A percentile compares a stretch with the other conserved stretches of the same genome.
Evolutionary conservation across 2,888 invertebrate genomes (phyloP).

Genomic region (Ennomos quercinarius): DNA sequence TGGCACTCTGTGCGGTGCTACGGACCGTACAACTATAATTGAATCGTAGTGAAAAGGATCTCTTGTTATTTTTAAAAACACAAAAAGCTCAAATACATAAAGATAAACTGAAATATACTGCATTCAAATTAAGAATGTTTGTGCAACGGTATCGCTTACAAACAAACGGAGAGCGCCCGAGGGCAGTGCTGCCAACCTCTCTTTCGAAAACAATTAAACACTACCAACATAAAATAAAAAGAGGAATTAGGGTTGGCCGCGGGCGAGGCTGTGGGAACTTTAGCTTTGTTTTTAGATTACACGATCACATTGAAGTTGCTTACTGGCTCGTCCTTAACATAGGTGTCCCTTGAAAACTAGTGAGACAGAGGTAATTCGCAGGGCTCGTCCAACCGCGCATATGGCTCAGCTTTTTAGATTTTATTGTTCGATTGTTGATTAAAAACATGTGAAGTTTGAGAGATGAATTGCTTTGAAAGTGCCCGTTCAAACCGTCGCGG

Average conservation of each 20-base stretch:
- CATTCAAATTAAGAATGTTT: constrained; percentile 53
- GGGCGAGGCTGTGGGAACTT: constrained; percentile 75
- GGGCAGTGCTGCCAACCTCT: constrained; percentile 75
- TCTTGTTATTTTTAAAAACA: constrained; percentile 38
- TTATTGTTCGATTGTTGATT: constrained; percentile 44
- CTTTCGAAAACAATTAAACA: constrained; percentile 78
- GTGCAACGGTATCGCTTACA: constrained; percentile 58
- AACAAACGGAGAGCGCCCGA: constrained; percentile 54
- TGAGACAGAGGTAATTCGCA: constrained; percentile 47
- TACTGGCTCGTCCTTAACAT: constrained; percentile 48
- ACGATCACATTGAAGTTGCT: constrained; percentile 57
- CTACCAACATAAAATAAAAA: constrained; percentile 61
- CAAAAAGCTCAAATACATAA: constrained; percentile 44
- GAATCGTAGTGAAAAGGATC: not conserved
- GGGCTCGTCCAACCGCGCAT: constrained; percentile 40
- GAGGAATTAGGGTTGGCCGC: constrained; percentile 54
- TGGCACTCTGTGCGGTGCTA: too few relatives aligned
- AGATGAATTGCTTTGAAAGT: constrained; percentile 43
- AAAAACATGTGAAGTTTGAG: constrained; percentile 38
- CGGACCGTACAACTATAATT: too few relatives aligned
- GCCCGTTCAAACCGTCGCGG: too few relatives aligned
- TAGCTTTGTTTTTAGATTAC: constrained; percentile 62
- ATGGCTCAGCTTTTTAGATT: constrained; percentile 42
- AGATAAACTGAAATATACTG: constrained; percentile 49
- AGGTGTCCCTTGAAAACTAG: constrained; percentile 49